These are phyloP conservation scores for Acromyrmex echinatior DNA, from an alignment of 1,140 invertebrate species.

Conservation along the genomic window DNA sequence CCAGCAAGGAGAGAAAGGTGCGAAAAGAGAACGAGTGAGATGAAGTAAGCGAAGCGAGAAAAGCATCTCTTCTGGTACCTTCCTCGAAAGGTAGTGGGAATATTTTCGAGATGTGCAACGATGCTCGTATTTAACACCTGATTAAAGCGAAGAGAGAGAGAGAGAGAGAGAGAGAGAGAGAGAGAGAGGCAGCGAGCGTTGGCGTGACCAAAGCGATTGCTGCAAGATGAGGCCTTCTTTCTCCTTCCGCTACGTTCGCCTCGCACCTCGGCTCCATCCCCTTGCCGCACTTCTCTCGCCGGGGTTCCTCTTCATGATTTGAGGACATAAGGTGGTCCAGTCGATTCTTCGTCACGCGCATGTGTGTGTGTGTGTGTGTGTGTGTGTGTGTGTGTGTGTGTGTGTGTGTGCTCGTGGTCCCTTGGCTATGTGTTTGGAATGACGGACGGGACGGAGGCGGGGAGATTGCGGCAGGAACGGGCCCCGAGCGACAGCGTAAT, in stretches of 20 bases:
- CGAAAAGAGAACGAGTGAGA: not conserved
- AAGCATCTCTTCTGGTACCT: conserved; percentile 12
- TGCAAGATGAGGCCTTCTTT: conserved; percentile 76
- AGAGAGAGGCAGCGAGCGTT: conserved; percentile 67
- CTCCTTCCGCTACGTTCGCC: conserved; percentile 43
- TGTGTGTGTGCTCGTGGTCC: not conserved
- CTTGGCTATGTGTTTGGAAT: conserved; percentile 53
- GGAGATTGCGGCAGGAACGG: conserved; percentile 64
- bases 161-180: not conserved
- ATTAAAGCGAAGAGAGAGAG: conserved; percentile 78
- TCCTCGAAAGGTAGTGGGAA: conserved; percentile 48
- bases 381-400: not conserved
- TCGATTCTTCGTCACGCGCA: conserved; percentile 65
- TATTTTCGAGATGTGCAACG: conserved; percentile 72
- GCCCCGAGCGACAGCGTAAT: conserved; percentile 86
- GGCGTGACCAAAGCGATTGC: conserved; percentile 82
- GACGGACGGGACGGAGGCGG: conserved; percentile 45
- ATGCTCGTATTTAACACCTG: conserved; percentile 85
- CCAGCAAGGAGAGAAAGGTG: not conserved
- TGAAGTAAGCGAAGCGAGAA: not conserved
- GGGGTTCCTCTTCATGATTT: conserved; percentile 73
- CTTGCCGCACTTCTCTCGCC: conserved; percentile 39
- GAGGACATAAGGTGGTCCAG: conserved; percentile 79
- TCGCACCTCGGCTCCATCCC: conserved; percentile 67
- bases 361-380: no score